These are phyloP conservation scores for Arenaria interpres DNA, from an alignment of 2,113 vertebrate species.

Conservation along the genomic window DNA sequence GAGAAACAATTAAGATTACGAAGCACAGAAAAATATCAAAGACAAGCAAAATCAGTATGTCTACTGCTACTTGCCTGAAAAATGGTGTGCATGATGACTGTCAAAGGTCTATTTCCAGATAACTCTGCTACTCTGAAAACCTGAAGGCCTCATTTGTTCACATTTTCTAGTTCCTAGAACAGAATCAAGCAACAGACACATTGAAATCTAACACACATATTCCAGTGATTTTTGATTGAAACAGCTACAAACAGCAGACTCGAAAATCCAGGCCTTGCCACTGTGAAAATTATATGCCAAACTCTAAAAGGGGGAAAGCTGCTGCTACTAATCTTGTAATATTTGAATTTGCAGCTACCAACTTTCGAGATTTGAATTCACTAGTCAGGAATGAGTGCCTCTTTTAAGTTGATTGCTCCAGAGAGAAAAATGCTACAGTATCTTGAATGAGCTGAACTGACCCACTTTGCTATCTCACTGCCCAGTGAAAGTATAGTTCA, in stretches of 20 bases:
- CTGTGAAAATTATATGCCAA: neutral
- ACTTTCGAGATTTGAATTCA: neutral
- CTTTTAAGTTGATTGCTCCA: neutral
- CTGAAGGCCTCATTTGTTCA: constrained; percentile 97
- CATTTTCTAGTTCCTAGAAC: constrained; percentile 89
- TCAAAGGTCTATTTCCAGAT: constrained; percentile 92
- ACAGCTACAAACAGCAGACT: neutral
- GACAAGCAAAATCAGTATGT: neutral
- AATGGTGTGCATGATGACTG: constrained; percentile 94
- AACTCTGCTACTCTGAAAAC: constrained; percentile 92
- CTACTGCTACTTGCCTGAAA: constrained; percentile 82
- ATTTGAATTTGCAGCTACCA: neutral
- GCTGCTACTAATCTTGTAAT: neutral
- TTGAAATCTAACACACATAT: neutral
- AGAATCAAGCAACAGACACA: neutral
- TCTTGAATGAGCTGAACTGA: neutral
- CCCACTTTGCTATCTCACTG: neutral
- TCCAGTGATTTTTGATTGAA: neutral
- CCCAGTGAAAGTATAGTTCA: neutral
- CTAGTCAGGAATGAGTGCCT: neutral
- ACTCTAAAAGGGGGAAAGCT: neutral
- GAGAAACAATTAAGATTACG: neutral
- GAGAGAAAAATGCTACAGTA: neutral
- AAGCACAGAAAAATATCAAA: neutral
- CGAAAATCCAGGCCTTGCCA: neutral